A percentile compares a stretch with the other conserved stretches of the same genome.
phyloP scores from a whole-genome alignment of 1,140 invertebrate genomes.

The Brachionus asplanchnoidis region DNA sequence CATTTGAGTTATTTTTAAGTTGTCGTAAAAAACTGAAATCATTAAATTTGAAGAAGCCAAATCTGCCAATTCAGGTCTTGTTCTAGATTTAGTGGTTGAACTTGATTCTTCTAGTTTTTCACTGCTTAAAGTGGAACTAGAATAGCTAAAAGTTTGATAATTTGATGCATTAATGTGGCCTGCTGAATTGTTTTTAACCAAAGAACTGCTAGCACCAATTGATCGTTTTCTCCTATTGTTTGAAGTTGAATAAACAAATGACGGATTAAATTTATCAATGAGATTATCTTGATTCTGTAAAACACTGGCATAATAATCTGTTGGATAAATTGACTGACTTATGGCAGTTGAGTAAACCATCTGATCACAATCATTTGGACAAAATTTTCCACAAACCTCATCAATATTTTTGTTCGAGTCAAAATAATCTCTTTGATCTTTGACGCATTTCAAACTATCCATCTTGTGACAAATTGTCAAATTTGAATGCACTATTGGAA shows the following conservation, averaged over 20 bases:
- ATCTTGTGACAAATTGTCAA: background rate
- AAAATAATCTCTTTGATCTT: background rate
- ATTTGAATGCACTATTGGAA: background rate
- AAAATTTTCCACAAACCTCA: slow-evolving; percentile 11
- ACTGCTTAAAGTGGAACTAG: background rate
- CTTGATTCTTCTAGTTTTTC: background rate
- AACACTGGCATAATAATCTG: background rate
- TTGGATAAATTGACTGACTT: slow-evolving; percentile 6
- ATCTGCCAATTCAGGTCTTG: background rate
- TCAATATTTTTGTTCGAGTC: background rate
- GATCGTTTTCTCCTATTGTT: background rate
- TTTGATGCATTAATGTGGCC: background rate
- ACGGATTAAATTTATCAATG: background rate
- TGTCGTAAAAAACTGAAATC: background rate
- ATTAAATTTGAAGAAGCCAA: background rate
- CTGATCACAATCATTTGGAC: slow-evolving; percentile 5
- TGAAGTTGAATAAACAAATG: background rate
- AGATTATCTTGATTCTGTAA: background rate
- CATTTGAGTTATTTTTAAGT: background rate
- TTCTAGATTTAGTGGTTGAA: background rate
- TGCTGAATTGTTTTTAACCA: no score
- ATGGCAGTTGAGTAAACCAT: background rate
- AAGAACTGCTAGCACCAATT: background rate
- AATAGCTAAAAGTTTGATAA: background rate
- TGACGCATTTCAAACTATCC: background rate